Base-by-base conservation (phyloP, 2,888 invertebrate genomes). In the Yponomeuta evonymella region DNA sequence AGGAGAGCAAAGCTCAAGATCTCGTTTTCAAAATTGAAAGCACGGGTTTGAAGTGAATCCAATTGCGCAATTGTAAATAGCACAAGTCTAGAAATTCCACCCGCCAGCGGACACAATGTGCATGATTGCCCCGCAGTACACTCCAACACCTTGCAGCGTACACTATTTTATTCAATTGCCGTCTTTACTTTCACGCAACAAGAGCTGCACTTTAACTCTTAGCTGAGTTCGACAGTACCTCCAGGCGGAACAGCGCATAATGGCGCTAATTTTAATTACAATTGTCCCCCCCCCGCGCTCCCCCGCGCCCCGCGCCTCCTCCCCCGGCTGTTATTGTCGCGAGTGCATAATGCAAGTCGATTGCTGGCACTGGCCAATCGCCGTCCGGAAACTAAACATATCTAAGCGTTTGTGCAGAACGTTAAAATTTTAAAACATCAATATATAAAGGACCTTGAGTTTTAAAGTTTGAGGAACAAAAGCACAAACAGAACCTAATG, bases 261-360 rank as follows among this genome's bases (percentile, higher is more conserved):
- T 81, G 75, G 80, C 73, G 75, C 81, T 81, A 81, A 81, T 81
- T 81, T 80, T 81, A 81, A 81, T 81, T 81, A 79, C 75, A 66
- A 43, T 63, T 51, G 70, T 64, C 71, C 66, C 29, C 11, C 65
- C 12, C 30, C 65, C 29, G 6, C 65, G 2, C 65, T 30, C 29
- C 29, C 65, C 29, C 30, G 29, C 43, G 8, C 43, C 33, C 43
- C 15, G 51, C 51, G 3, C 15, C 51, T 2, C 51, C 10, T 51
- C 15, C 15, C 11, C 12, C 51, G 51, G 51, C 29, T 63, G 65
- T 23, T 33, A 33, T 65, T 65, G 65, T 33, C 33, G 33, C 11
- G 30, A 29, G 65, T 65, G 33, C 65, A 65, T 65, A 65, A 33
- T 29, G 65, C 30, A 33, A 65, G 29, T 30, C 29, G 29, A 58